Base-by-base conservation (phyloP, 2,888 invertebrate species). In the Drosophila gaucha region DNA sequence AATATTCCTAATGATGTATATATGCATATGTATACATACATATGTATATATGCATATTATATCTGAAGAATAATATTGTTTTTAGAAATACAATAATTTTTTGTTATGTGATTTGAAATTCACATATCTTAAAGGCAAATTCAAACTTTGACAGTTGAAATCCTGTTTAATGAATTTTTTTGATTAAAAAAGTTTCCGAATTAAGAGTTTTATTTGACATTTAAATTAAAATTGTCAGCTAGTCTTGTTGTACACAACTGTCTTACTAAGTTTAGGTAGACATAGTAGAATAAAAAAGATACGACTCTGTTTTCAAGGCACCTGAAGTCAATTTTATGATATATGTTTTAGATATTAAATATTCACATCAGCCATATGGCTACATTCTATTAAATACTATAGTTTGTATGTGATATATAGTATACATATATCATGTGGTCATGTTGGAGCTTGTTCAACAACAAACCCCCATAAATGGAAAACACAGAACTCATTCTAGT, bases 401-500 rank as follows among this genome's bases (percentile, higher is more conserved):
- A 5, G 12, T 33, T 30, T 20, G 0, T 33, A 10, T 24, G 12
- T 12, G 12, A 16, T 30, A 28, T 18, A 38, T 38, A 31, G 5
- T 16, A 14, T 22, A 28, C 18, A 30, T 22, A 9, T 44, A 28
- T 14, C n/a, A 44, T 18, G 2, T 30, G 30, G 36, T 38, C 28
- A 26, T 8, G 26, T 30, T 20, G 31, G 62, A 43, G n/a, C 18
- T 30, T 16, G 41, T 35, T 28, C 16, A 26, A 33, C 43, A 52
- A 54, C 36, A 68, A 57, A 22, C 44, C 36, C 51, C 6, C 14
- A 5, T 56, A 50, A n/a, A 14, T 4, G 3, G 6, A 10, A 10
- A 62, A 43, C 51, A 38, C 28, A 66, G 57, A 60, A 51, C 57
- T 26, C 47, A 60, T 39, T 62, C 62, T 55, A 62, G 16, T 43